Evolutionary conservation across 2,797 vertebrate species (phyloP), one percentile per base, ranked within the genome.

Genomic region (Poecile montanus): DNA sequence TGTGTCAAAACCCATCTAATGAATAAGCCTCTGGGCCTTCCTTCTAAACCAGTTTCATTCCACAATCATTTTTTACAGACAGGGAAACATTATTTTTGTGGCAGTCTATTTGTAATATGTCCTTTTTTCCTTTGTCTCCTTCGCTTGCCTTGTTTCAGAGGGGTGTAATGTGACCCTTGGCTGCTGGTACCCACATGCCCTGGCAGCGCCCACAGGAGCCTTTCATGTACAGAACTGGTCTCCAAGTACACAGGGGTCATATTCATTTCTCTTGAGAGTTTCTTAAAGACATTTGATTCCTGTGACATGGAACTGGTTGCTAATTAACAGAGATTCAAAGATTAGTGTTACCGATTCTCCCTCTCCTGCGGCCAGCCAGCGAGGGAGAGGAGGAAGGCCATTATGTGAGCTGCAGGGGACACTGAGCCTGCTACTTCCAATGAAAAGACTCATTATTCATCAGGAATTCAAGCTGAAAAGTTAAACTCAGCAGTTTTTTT

Each of bases 311-410:
- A 95, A 45, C 54, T 61, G 83, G 94, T 97, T 97, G 96, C 68
- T 95, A 92, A 97, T 96, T 94, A 97, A 97, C 91, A 89, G 80
- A 91, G 60, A 94, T 93, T 81, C 61, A 79, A 86, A 94, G 92
- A 81, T 91, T 58, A 61, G 45, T 51, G 60, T 57, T 89, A 89
- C 57, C 0, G 0, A 81, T 92, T 93, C 77, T 88, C 61, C 94
- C 51, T 12, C 77, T 87, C 16, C 72, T 5, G 3, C 8, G 3
- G 51, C 44, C 44, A 70, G 27, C 17, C 29, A 9, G 25, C 3
- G 18, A 61, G 17, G 2, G 51, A 66, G 72, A 60, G 83, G 54
- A 83, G 48, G n/a, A 90, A 83, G 16, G 54, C 57, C 51, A 54
- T 77, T 72, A 58, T 20, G 16, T 16, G 56, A 65, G 36, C 54